A percentile compares a stretch with the other conserved stretches of the same genome.
Conservation (phyloP, 2,113 vertebrate species). For the Callionymus lyra region DNA sequence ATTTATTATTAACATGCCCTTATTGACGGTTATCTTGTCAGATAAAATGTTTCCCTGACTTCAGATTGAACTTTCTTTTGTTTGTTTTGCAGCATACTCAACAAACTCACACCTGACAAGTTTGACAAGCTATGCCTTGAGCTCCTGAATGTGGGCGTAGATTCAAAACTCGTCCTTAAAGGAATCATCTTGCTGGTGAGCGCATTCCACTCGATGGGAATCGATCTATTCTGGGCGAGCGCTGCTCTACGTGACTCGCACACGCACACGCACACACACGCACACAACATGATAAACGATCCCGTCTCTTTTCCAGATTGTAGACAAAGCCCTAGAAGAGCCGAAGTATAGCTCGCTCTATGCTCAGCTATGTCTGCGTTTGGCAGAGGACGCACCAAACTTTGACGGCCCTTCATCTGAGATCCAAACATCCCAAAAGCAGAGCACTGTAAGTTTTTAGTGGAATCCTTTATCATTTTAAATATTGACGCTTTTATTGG, state of each 20-base stretch:
- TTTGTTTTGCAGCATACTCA: slow-evolving; percentile 82
- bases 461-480: not conserved
- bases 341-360: slow-evolving; percentile 99
- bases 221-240: not conserved
- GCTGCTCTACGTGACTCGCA: slow-evolving; percentile 12
- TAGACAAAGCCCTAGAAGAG: slow-evolving; percentile 99
- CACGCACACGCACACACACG: slow-evolving; percentile 10
- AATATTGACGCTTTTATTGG: not conserved
- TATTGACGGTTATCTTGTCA: not conserved
- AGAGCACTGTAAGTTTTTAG: slow-evolving; percentile 86
- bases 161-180: slow-evolving; percentile 99
- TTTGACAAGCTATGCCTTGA: slow-evolving; percentile 99
- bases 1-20: not conserved
- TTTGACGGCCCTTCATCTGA: slow-evolving; percentile 98
- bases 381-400: slow-evolving; percentile 99
- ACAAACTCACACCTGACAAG: slow-evolving; percentile 99
- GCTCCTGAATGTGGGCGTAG: slow-evolving; percentile 99
- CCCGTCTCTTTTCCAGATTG: slow-evolving; percentile 70
- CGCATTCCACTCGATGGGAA: not conserved
- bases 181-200: slow-evolving; percentile 99
- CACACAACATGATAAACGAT: not conserved
- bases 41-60: not conserved
- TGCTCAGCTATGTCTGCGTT: slow-evolving; percentile 99
- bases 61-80: not conserved
- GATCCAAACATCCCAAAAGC: slow-evolving; percentile 97